These are phyloP conservation scores for Chelmon rostratus DNA, from an alignment of 2,797 vertebrate genomes.

Conservation along the genomic window DNA sequence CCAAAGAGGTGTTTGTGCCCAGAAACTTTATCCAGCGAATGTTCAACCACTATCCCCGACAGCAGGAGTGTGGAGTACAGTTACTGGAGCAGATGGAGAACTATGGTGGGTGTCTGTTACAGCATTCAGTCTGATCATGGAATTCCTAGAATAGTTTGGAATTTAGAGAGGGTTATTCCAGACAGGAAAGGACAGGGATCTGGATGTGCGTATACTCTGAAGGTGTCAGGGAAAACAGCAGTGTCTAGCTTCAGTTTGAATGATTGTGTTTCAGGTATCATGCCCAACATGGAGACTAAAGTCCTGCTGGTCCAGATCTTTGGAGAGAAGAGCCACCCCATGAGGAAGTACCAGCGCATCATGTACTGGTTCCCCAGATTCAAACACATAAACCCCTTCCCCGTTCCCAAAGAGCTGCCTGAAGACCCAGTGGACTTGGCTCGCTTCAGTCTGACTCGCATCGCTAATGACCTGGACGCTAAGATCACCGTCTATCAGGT, in stretches of 20 bases:
- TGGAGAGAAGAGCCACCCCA: constrained; percentile 88
- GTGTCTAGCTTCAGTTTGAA: background rate
- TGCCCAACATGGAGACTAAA: constrained; percentile 89
- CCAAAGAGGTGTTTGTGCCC: constrained; percentile 92
- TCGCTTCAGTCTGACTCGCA: constrained; percentile 85
- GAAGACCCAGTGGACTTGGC: constrained; percentile 88
- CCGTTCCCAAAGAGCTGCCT: constrained; percentile 84
- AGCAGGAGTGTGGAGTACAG: constrained; percentile 91
- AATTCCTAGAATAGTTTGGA: background rate
- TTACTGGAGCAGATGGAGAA: constrained; percentile 93
- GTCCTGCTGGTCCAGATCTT: constrained; percentile 91
- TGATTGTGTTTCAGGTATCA: constrained; percentile 82
- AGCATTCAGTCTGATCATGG: background rate
- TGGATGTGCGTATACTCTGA: background rate
- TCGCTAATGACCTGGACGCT: constrained; percentile 86
- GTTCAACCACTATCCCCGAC: constrained; percentile 92
- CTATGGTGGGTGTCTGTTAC: constrained; percentile 82
- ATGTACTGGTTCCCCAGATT: constrained; percentile 93
- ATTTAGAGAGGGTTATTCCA: background rate
- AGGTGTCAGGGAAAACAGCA: background rate
- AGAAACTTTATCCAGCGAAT: constrained; percentile 89
- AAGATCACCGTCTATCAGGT: constrained; percentile 90
- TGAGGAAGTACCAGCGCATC: constrained; percentile 90
- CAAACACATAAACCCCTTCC: constrained; percentile 89
- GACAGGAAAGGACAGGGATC: background rate